Percentiles rank a stretch among this genome's conserved stretches.
phyloP scores from a whole-genome alignment of 2,797 vertebrate species.

The Huso huso region DNA sequence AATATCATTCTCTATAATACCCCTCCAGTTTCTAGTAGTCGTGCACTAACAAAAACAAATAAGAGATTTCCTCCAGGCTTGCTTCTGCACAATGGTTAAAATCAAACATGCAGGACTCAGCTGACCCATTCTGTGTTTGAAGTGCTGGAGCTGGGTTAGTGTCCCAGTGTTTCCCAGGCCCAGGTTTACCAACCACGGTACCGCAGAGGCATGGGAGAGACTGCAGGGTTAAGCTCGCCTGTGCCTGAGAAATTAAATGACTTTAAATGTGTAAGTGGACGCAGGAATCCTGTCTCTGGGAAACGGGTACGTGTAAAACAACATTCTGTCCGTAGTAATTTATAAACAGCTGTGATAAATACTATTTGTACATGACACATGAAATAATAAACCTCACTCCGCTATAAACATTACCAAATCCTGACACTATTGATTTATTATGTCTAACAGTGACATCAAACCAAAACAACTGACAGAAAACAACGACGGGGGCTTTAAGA shows the following conservation, averaged over 20 bases:
- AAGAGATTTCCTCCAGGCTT: no score
- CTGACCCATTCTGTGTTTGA: no score
- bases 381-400: conserved; percentile 97
- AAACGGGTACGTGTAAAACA: conserved; percentile 74
- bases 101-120: not conserved
- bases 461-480: conserved; percentile 97
- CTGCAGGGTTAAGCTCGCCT: conserved; percentile 51
- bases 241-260: conserved; percentile 63
- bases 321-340: conserved; percentile 86
- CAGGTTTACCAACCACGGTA: conserved; percentile 4
- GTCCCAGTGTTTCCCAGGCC: no score
- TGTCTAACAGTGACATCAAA: conserved; percentile 99
- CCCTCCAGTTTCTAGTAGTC: no score
- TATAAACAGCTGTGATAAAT: conserved; percentile 75
- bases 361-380: conserved; percentile 88
- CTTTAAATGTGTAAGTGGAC: conserved; percentile 66
- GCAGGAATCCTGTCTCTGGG: conserved; percentile 46
- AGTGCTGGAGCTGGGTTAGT: no score
- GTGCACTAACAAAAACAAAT: no score
- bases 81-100: no score
- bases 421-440: conserved; percentile 99
- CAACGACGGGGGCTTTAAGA: conserved; percentile 96
- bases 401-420: conserved; percentile 98
- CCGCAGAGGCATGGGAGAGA: conserved; percentile 38
- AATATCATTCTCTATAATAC: no score